These are phyloP conservation scores for Trachelus tabidus DNA, from an alignment of 2,888 invertebrate genomes.

Conservation along the genomic window DNA sequence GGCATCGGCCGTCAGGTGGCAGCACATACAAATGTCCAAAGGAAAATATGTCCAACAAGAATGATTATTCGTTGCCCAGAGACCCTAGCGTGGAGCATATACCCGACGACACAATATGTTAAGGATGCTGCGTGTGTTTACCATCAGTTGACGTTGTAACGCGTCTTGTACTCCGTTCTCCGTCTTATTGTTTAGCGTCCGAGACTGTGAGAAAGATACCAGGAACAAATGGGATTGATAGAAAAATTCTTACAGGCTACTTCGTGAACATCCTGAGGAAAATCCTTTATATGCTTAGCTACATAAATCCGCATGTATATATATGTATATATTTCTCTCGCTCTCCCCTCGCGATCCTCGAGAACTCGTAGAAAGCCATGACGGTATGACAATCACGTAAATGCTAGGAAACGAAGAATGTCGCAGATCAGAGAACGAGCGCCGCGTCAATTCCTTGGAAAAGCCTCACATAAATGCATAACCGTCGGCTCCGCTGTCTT, in stretches of 20 bases:
- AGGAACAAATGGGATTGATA: not conserved
- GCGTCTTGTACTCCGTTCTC: not conserved
- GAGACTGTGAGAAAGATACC: not conserved
- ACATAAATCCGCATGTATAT: not conserved
- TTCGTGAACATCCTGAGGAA: not conserved
- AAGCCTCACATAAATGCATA: constrained; percentile 33
- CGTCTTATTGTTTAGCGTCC: not conserved
- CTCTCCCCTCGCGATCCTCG: constrained; percentile 28
- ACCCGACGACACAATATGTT: constrained; percentile 4
- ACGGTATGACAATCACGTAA: constrained; percentile 41
- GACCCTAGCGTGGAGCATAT: not conserved
- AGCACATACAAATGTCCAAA: not conserved
- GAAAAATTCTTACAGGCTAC: not conserved
- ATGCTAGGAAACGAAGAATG: constrained; percentile 27
- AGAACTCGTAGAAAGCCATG: not conserved
- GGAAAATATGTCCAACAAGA: not conserved
- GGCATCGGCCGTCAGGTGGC: not conserved
- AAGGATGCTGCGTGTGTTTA: not conserved
- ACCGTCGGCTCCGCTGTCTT: not conserved
- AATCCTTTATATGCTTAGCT: not conserved
- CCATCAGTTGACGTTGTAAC: not conserved
- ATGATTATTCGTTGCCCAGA: not conserved
- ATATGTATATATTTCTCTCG: constrained; percentile 1
- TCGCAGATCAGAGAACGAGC: constrained; percentile 22
- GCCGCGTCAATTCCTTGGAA: constrained; percentile 28